Evolutionary conservation across 2,888 invertebrate species (phyloP).

Genomic region (Drosophila merina): DNA sequence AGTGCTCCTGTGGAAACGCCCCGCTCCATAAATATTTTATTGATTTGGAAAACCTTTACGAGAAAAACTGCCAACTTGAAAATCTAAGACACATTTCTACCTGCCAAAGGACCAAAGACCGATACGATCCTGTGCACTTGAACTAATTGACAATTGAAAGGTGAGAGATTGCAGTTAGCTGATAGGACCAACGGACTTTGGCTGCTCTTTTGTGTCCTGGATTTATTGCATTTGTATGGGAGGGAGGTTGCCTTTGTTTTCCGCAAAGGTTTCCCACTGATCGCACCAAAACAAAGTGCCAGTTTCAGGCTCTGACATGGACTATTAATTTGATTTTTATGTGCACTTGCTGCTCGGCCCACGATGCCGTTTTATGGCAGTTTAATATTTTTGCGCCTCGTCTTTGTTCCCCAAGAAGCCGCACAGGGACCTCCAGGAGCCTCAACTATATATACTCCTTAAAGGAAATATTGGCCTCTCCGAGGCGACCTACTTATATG

Average conservation of each 20-base stretch:
- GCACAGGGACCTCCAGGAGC: conserved; percentile 45
- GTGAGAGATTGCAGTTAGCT: conserved; percentile 74
- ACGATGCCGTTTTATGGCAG: conserved; percentile 60
- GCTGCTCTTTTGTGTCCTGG: conserved; percentile 44
- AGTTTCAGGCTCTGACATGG: conserved; percentile 62
- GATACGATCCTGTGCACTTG: conserved; percentile 58
- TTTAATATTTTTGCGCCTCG: conserved; percentile 73
- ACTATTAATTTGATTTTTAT: conserved; percentile 77
- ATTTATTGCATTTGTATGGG: conserved; percentile 61
- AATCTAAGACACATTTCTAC: conserved; percentile 16
- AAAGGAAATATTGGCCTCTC: conserved; percentile 8
- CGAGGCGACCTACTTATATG: conserved; percentile 45
- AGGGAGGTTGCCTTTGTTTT: conserved; percentile 44
- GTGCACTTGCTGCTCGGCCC: conserved; percentile 64
- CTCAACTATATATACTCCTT: not conserved
- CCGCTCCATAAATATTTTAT: conserved; percentile 63
- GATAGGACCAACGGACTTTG: conserved; percentile 65
- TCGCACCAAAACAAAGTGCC: conserved; percentile 76
- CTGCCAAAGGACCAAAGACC: conserved; percentile 13
- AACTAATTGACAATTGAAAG: conserved; percentile 78
- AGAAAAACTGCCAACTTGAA: conserved; percentile 24
- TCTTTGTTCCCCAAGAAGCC: conserved; percentile 60
- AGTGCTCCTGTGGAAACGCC: conserved; percentile 66
- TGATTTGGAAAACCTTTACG: conserved; percentile 57
- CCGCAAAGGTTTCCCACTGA: conserved; percentile 71